Conservation (phyloP, 2,113 vertebrate genomes). For the Petrocephalus zakoni region DNA sequence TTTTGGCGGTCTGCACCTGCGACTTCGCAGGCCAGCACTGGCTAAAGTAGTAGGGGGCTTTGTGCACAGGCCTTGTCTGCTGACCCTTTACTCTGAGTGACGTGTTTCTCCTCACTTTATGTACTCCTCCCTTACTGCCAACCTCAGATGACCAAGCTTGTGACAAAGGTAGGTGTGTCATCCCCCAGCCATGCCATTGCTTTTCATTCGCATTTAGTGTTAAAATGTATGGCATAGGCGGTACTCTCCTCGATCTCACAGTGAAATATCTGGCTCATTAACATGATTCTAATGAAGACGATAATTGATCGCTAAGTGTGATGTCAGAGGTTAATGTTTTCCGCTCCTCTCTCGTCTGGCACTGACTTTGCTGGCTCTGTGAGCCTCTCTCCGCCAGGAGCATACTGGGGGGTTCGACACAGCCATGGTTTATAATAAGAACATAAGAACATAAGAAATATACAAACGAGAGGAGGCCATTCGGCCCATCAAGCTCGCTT, state of each 20-base stretch:
- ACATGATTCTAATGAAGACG: background rate
- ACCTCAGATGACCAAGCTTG: slow-evolving; percentile 79
- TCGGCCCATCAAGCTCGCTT: too few species aligned
- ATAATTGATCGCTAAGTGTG: background rate
- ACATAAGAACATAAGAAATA: too few species aligned
- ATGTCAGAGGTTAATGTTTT: background rate
- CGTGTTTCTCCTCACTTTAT: slow-evolving; percentile 23
- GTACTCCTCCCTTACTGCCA: slow-evolving; percentile 70
- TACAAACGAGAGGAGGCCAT: too few species aligned
- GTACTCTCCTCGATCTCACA: background rate
- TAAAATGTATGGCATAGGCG: background rate
- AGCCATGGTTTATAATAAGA: background rate
- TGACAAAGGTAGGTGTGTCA: slow-evolving; percentile 76
- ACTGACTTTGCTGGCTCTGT: background rate
- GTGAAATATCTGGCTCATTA: background rate
- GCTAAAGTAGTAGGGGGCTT: background rate
- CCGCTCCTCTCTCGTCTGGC: background rate
- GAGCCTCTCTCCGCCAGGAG: background rate
- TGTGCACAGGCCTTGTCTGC: background rate
- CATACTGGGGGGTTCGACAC: background rate
- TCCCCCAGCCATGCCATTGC: background rate
- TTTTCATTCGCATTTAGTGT: background rate
- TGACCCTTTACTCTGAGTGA: background rate
- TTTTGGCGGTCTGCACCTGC: background rate
- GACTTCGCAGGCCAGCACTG: background rate